phyloP scores from a whole-genome alignment of 2,113 vertebrate species.

The Bubo blakistoni region DNA sequence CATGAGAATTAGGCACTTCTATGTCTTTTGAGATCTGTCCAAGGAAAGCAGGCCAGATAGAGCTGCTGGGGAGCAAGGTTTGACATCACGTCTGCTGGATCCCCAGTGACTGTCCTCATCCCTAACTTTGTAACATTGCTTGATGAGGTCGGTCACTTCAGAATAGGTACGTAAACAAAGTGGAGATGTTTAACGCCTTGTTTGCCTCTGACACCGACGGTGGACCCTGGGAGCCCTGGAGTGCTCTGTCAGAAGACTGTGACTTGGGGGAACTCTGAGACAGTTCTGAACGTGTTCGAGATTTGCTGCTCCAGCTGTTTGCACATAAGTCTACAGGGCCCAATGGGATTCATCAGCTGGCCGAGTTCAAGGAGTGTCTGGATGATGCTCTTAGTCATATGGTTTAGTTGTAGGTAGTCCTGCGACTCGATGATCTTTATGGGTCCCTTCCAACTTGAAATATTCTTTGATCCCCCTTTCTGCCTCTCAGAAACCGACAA shows the following conservation, averaged over 20 bases:
- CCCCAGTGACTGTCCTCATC: background rate
- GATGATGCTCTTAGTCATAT: no score
- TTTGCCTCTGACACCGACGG: background rate
- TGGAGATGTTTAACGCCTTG: background rate
- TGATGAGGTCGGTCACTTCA: background rate
- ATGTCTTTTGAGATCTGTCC: background rate
- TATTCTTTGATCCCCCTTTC: background rate
- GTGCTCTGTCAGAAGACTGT: background rate
- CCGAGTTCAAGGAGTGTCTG: no score
- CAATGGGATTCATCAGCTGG: background rate
- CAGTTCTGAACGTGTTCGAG: background rate
- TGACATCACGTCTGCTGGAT: background rate
- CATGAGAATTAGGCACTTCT: background rate
- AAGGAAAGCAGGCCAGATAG: background rate
- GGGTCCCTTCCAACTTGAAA: no score
- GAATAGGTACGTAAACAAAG: background rate
- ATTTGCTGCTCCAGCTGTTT: background rate
- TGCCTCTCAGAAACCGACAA: background rate
- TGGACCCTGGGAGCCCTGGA: background rate
- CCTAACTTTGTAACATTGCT: background rate
- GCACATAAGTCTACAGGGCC: background rate
- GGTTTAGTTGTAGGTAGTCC: no score
- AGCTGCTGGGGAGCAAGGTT: background rate
- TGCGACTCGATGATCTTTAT: no score
- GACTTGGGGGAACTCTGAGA: background rate